Percentiles rank a stretch among this genome's conserved stretches.
phyloP scores from a whole-genome alignment of 2,888 invertebrate species.

The Torymus tubicola region DNA sequence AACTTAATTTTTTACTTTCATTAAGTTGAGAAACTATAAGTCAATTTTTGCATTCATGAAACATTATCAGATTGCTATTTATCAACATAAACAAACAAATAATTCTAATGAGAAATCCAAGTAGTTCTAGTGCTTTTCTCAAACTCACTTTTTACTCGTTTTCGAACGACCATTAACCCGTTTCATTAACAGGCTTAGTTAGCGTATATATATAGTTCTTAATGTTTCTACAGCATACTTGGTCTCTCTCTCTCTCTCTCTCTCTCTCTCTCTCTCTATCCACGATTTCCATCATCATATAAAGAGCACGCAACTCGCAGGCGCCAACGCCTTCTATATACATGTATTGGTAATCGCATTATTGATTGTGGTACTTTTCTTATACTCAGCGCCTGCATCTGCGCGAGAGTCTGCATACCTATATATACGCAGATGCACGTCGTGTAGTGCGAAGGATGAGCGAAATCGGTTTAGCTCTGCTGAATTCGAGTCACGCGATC shows the following conservation, averaged over 20 bases:
- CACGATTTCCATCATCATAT: slow-evolving; percentile 11
- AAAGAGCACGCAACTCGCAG: background rate
- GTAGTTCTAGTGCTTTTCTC: no score
- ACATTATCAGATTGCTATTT: background rate
- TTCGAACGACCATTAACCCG: background rate
- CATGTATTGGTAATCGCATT: slow-evolving; percentile 41
- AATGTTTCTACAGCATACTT: slow-evolving; percentile 18
- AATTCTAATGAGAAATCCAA: no score
- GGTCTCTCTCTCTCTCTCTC: no score
- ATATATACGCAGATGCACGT: background rate
- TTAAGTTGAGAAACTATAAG: background rate
- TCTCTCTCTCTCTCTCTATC: background rate
- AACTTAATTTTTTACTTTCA: background rate
- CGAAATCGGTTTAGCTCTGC: slow-evolving; percentile 45
- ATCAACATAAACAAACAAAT: no score
- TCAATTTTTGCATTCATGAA: background rate
- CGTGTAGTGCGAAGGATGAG: slow-evolving; percentile 18
- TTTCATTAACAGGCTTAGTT: slow-evolving; percentile 4
- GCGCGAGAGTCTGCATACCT: background rate
- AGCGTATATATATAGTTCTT: slow-evolving; percentile 1
- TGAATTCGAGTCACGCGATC: slow-evolving; percentile 53
- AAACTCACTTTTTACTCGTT: no score
- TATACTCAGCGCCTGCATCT: background rate
- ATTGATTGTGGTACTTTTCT: slow-evolving; percentile 38
- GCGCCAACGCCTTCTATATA: slow-evolving; percentile 47